These are phyloP conservation scores for Leucoraja erinaceus DNA, from an alignment of 2,113 vertebrate species.

Conservation along the genomic window DNA sequence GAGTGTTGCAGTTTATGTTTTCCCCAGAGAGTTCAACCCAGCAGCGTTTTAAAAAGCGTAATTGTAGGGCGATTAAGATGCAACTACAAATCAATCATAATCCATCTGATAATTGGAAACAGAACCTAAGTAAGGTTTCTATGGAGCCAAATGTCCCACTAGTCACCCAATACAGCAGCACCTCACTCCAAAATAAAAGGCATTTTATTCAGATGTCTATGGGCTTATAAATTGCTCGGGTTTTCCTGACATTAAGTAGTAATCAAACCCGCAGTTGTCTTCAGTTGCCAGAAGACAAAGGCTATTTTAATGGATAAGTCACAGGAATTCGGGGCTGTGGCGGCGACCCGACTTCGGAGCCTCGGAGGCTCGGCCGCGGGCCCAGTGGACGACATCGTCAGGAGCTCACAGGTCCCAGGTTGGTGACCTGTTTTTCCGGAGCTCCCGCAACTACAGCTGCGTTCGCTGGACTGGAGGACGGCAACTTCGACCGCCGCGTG, in stretches of 20 bases:
- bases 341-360: no score
- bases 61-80: background rate
- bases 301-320: background rate
- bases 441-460: no score
- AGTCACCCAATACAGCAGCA: no score
- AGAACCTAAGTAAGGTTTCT: background rate
- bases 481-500: no score
- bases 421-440: no score
- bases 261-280: background rate
- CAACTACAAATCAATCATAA: background rate
- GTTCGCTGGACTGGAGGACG: no score
- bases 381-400: no score
- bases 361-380: no score
- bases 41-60: background rate
- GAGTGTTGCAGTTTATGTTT: background rate
- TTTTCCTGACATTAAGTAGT: background rate
- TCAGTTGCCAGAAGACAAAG: background rate
- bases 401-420: no score
- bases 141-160: background rate
- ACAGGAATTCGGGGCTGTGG: no score
- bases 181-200: background rate
- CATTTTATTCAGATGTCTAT: background rate
- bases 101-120: background rate
- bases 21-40: background rate
- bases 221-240: background rate